Base-by-base conservation (phyloP, 2,888 invertebrate genomes). In the Ophion obscuratus region DNA sequence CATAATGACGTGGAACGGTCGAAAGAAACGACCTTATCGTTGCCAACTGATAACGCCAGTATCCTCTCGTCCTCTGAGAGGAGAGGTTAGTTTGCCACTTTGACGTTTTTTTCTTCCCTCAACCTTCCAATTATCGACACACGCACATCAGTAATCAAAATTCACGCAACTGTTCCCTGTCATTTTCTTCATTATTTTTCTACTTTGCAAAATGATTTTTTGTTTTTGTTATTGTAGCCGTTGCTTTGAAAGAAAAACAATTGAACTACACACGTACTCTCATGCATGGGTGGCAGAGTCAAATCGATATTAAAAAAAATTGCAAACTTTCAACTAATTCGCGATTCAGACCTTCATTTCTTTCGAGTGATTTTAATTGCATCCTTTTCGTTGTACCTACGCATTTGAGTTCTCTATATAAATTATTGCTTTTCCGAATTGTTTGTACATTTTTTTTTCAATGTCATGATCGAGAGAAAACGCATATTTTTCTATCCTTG, bases 1-100 rank as follows among this genome's bases (percentile, higher is more conserved):
- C 84, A 84, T 81, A 84, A 86, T 78, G 84, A 86, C 84, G 86
- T 86, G 84, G 84, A 78, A 59, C 24, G 81, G 66, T 66, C 57
- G 53, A 17, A 47, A 77, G 57, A 68, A 59, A 47, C 24, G 68
- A 81, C 78, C 74, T 86, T 86, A 86, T 86, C 84, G 61, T 64
- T 77, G 59, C 47, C 40, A 66, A 24, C 53, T 83, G 86, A 86
- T 86, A 86, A 84, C 81, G 86, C 74, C 81, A 86, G 86, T 86
- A 61, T 62, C 62, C 75, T 62, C 64, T 24, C 78, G 24, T 71
- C 78, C 81, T 75, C 61, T 71, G 68, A 81, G 71, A 44, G 75
- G 40, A 79, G 81, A 86, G 86, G 86, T 86, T 86, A 81, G 84
- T 81, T 81, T 57, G 6, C 14, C 20, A 59, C 7, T 1, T 36